phyloP scores from a whole-genome alignment of 1,140 invertebrate genomes.

The Drosophila ohnishii region DNA sequence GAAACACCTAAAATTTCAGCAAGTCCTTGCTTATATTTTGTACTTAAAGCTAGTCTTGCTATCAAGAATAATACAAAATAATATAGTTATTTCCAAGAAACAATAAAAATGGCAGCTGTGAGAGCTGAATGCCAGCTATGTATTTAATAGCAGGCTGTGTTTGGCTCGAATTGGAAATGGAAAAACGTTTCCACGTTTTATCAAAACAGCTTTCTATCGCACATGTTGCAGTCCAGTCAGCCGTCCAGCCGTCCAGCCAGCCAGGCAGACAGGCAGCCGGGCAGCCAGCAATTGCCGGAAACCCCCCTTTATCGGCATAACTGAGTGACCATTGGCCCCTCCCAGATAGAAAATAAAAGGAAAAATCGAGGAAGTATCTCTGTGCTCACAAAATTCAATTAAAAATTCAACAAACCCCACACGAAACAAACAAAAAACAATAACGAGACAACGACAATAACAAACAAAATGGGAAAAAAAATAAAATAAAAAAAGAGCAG shows the following conservation, averaged over 20 bases:
- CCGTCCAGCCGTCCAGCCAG: not conserved
- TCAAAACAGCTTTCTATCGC: slow-evolving; percentile 49
- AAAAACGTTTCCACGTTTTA: slow-evolving; percentile 42
- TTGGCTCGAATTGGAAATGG: slow-evolving; percentile 22
- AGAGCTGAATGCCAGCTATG: slow-evolving; percentile 13
- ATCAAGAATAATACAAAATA: not conserved
- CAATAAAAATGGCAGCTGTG: slow-evolving; percentile 6
- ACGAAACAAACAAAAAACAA: slow-evolving; percentile 42
- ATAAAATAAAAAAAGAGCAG: slow-evolving; percentile 21
- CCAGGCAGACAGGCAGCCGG: too few species aligned
- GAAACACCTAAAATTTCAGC: not conserved
- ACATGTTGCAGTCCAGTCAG: slow-evolving; percentile 11
- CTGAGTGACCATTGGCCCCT: slow-evolving; percentile 38
- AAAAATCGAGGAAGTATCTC: slow-evolving; percentile 52
- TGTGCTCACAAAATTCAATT: slow-evolving; percentile 68
- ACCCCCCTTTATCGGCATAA: slow-evolving; percentile 33
- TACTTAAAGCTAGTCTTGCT: not conserved
- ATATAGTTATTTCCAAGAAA: not conserved
- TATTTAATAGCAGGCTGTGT: slow-evolving; percentile 20
- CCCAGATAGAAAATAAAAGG: slow-evolving; percentile 14
- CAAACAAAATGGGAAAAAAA: slow-evolving; percentile 21
- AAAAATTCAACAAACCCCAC: slow-evolving; percentile 69
- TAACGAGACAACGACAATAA: slow-evolving; percentile 13
- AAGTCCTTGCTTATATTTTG: not conserved
- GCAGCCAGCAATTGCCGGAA: slow-evolving; percentile 8